Evolutionary conservation across 2,797 vertebrate species (phyloP).

Genomic region (Xiphophorus birchmanni): DNA sequence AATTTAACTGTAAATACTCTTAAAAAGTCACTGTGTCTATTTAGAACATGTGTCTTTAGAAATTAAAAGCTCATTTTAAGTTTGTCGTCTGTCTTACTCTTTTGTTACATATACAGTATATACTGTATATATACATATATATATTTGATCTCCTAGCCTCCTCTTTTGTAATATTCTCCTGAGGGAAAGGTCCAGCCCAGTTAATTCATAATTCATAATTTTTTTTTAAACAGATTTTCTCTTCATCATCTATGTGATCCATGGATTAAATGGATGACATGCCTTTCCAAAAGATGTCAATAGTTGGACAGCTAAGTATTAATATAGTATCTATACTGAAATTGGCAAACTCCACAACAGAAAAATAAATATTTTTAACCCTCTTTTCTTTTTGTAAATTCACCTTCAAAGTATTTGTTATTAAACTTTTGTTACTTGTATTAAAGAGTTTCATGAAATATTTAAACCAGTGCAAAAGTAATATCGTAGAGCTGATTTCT

Average conservation of each 20-base stretch:
- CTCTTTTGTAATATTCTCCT: background rate
- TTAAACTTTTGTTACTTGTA: background rate
- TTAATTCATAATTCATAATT: background rate
- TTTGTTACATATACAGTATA: background rate
- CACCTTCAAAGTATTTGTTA: background rate
- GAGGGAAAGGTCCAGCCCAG: background rate
- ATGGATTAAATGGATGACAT: background rate
- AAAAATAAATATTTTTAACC: slow-evolving; percentile 7
- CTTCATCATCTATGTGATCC: background rate
- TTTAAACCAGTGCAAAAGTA: background rate
- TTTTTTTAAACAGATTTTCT: background rate
- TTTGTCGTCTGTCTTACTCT: background rate
- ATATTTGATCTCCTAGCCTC: background rate
- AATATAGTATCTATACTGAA: slow-evolving; percentile 14
- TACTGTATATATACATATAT: too few relatives aligned
- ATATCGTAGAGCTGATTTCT: background rate
- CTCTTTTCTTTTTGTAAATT: background rate
- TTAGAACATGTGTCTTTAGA: background rate
- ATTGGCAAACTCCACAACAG: background rate
- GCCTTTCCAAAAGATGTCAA: background rate
- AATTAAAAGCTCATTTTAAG: background rate
- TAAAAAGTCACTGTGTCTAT: background rate
- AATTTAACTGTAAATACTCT: background rate
- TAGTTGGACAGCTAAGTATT: background rate
- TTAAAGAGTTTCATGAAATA: background rate